Evolutionary conservation across 1,140 invertebrate species (phyloP).

Genomic region (Eriosoma lanigerum): DNA sequence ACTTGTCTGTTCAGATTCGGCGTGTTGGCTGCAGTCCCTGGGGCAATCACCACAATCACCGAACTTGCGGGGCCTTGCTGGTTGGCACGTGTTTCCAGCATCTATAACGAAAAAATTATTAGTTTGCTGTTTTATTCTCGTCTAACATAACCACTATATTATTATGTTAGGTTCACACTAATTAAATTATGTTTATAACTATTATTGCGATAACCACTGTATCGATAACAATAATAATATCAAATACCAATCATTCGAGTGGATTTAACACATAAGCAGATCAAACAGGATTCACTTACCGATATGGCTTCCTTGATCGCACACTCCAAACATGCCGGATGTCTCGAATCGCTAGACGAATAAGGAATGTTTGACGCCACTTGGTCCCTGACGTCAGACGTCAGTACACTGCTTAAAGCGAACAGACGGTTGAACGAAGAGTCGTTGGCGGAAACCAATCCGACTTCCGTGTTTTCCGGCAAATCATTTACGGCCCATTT

Average conservation of each 20-base stretch:
- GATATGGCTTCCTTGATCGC: slow-evolving; percentile 61
- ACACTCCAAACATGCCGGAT: slow-evolving; percentile 61
- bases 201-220: too few species aligned
- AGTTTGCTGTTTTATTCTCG: too few species aligned
- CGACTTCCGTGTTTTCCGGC: slow-evolving; percentile 61
- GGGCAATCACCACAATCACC: slow-evolving; percentile 63
- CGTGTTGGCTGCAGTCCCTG: slow-evolving; percentile 58
- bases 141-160: background rate
- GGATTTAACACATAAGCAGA: too few species aligned
- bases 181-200: too few species aligned
- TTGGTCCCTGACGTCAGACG: slow-evolving; percentile 57
- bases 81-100: slow-evolving; percentile 60
- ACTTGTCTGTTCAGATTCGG: slow-evolving; percentile 54
- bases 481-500: slow-evolving; percentile 64
- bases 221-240: too few species aligned
- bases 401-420: slow-evolving; percentile 57
- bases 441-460: slow-evolving; percentile 59
- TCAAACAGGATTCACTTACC: slow-evolving; percentile 54
- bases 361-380: slow-evolving; percentile 62
- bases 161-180: background rate
- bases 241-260: too few species aligned
- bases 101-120: slow-evolving; percentile 56
- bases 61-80: slow-evolving; percentile 60
- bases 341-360: slow-evolving; percentile 59
- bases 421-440: slow-evolving; percentile 57